phyloP scores from a whole-genome alignment of 2,888 invertebrate species.

The Ypsolopha sequella region DNA sequence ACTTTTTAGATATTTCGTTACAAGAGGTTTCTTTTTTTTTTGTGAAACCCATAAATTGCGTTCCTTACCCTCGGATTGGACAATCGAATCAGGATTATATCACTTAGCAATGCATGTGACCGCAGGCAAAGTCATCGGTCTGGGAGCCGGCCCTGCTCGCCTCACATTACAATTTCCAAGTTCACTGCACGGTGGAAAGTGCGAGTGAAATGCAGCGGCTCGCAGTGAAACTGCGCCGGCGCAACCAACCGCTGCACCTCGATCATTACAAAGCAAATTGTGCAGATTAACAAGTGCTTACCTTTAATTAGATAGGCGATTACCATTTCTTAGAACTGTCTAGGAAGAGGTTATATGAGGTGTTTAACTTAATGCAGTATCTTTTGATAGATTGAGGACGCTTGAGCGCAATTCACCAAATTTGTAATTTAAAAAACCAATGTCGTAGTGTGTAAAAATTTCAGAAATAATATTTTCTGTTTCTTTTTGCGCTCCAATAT shows the following conservation, averaged over 20 bases:
- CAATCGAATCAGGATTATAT: neutral
- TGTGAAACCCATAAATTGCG: neutral
- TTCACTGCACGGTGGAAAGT: slow-evolving; percentile 16
- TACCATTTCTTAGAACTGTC: neutral
- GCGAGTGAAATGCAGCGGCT: slow-evolving; percentile 19
- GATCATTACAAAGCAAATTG: neutral
- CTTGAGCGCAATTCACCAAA: too few species aligned
- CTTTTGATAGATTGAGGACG: too few species aligned
- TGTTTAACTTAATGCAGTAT: too few species aligned
- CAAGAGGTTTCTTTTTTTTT: too few species aligned
- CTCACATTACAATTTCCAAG: slow-evolving; percentile 8
- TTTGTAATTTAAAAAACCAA: too few species aligned
- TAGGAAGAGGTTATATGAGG: neutral
- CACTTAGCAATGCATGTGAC: slow-evolving; percentile 4
- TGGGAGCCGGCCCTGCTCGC: neutral
- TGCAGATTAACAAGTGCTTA: neutral
- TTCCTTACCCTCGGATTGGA: neutral
- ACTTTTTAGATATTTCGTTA: too few species aligned
- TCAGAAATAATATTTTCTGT: neutral
- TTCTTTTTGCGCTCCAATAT: neutral
- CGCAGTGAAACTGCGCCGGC: slow-evolving; percentile 14
- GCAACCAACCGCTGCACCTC: neutral
- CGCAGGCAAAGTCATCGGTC: neutral
- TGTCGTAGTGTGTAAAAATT: too few species aligned
- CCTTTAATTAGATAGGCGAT: neutral